phyloP scores from a whole-genome alignment of 2,888 invertebrate species.

The Osedax frankpressi region DNA sequence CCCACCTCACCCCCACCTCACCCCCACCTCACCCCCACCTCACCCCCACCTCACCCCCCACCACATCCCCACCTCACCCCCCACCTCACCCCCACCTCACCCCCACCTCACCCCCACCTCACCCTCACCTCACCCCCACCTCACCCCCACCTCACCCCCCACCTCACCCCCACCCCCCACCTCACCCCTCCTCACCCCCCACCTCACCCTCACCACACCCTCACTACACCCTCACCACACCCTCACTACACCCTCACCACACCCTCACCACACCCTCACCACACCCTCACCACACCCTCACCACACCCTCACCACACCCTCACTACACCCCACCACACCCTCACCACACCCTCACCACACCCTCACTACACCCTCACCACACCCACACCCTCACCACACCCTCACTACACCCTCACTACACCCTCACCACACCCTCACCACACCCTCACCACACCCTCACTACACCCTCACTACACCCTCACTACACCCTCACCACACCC shows the following conservation, averaged over 20 bases:
- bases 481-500: background rate
- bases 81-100: too few relatives aligned
- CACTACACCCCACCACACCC: too few relatives aligned
- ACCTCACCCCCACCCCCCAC: too few relatives aligned
- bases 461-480: too few relatives aligned
- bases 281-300: background rate
- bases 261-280: background rate
- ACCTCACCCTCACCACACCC: too few relatives aligned
- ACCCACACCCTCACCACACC: background rate
- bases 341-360: background rate
- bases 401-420: too few relatives aligned
- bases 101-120: too few relatives aligned
- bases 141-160: background rate
- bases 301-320: too few relatives aligned
- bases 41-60: background rate
- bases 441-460: background rate
- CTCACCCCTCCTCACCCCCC: background rate
- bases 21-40: background rate
- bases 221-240: too few relatives aligned
- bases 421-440: too few relatives aligned
- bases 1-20: conserved; percentile 34
- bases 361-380: too few relatives aligned
- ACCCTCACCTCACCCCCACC: background rate
- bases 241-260: background rate
- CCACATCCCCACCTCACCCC: background rate